Evolutionary conservation across 2,113 vertebrate genomes (phyloP).

Genomic region (Orcinus orca): DNA sequence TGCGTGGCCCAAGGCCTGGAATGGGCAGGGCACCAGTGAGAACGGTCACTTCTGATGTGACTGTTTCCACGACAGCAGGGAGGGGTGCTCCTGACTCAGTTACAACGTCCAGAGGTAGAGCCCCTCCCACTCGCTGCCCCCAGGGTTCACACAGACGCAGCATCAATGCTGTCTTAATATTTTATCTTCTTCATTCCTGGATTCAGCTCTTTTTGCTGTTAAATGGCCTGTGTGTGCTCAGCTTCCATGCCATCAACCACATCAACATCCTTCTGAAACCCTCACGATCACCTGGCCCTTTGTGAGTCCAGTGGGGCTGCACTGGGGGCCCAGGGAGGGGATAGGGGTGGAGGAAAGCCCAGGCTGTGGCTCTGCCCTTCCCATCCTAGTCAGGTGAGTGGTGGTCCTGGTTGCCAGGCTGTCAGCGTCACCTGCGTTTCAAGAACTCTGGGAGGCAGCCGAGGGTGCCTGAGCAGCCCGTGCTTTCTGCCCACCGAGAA

Average conservation of each 20-base stretch:
- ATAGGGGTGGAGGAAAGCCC: accelerated
- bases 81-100: background rate
- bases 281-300: accelerated
- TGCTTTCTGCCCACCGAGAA: background rate
- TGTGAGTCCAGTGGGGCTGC: background rate
- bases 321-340: background rate
- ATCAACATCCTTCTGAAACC: background rate
- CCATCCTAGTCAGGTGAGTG: background rate
- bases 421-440: background rate
- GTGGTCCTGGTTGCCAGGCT: background rate
- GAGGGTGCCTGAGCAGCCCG: too few species aligned
- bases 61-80: background rate
- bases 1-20: accelerated
- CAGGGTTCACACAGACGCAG: accelerated
- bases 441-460: background rate
- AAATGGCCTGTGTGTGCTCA: background rate
- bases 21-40: accelerated
- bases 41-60: accelerated
- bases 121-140: background rate
- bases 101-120: background rate
- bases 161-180: too few species aligned
- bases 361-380: background rate
- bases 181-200: background rate
- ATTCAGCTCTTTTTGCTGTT: background rate
- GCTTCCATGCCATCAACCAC: background rate